Conservation (phyloP, 2,888 invertebrate genomes). For the Frankliniella fusca region DNA sequence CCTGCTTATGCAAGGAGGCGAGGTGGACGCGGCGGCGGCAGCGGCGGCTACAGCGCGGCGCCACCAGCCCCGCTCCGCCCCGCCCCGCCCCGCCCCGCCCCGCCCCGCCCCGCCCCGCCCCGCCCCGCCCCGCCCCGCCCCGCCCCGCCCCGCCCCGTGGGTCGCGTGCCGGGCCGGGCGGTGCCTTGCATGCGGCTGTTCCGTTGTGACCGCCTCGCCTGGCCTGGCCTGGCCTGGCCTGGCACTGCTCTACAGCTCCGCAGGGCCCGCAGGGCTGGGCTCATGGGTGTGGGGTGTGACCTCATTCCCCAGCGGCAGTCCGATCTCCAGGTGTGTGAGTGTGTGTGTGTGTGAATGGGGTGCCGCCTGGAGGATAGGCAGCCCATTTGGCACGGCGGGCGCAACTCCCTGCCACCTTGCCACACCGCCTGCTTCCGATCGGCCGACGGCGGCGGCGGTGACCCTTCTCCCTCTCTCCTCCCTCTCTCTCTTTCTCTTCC, state of each 20-base stretch:
- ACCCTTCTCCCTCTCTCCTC: background rate
- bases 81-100: background rate
- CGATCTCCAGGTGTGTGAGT: background rate
- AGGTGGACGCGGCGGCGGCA: background rate
- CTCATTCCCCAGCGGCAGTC: background rate
- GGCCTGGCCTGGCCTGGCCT: too few species aligned
- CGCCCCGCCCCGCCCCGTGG: background rate
- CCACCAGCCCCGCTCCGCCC: background rate
- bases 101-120: background rate
- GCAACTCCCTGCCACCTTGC: too few species aligned
- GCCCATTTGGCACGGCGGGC: background rate
- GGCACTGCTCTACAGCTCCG: too few species aligned
- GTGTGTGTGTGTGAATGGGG: background rate
- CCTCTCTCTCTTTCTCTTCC: background rate
- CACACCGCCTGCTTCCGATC: too few species aligned
- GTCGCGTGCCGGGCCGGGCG: background rate
- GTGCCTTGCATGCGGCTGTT: background rate
- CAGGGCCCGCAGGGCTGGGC: too few species aligned
- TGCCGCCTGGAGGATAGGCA: background rate
- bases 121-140: background rate
- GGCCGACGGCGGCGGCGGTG: too few species aligned
- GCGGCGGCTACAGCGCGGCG: too few species aligned
- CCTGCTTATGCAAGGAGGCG: constrained; percentile 20
- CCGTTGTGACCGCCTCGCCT: too few species aligned
- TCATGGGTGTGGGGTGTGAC: too few species aligned